Evolutionary conservation across 1,140 invertebrate genomes (phyloP), one percentile per base, ranked within the genome.

Genomic region (Diachasmimorpha longicaudata): DNA sequence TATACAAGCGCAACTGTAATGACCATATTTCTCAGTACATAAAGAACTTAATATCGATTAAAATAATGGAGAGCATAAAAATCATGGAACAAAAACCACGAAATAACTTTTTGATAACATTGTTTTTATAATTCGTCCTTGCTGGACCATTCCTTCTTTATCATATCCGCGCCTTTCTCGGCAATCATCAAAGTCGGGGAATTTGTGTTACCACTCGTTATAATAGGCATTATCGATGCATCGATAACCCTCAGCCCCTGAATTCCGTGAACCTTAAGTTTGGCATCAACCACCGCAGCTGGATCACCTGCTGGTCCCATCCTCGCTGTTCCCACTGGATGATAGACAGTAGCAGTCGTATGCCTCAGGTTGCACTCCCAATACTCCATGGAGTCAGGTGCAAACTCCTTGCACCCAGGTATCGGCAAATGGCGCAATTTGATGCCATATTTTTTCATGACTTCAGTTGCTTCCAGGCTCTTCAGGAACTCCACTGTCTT

Each of bases 81-180:
- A 42, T 10, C 9, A 42, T 10, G 13, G 13, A 42, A 42, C 13
- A 10, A 13, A 13, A 42, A 11, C 4, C 4, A 3, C 39, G 9
- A 10, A 42, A 42, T 42, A 13, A 42, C 9, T 11, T 13, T 10
- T 42, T 63, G 2, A 14, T 6, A 21, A 25, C 11, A 31, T 25
- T 13, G 8, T 25, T 25, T 4, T 31, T 13, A 63, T 19, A 63
- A 63, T 14, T 63, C 58, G 31, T 63, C 23, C 19, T 13, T 63
- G 19, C 9, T 31, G 21, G 8, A 11, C 87, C 85, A 88, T 9
- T 70, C 80, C 74, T 80, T 44, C 63, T 93, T 93, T 37, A 97
- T 95, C 83, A 97, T 90, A 84, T 96, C 94, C 0, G 95, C 93
- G 0, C 91, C 94, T 83, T 96, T 96, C 86, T 98, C 96, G 0